A percentile compares a stretch with the other conserved stretches of the same genome.
phyloP scores from a whole-genome alignment of 2,888 invertebrate species.

The Epinotia ramella region DNA sequence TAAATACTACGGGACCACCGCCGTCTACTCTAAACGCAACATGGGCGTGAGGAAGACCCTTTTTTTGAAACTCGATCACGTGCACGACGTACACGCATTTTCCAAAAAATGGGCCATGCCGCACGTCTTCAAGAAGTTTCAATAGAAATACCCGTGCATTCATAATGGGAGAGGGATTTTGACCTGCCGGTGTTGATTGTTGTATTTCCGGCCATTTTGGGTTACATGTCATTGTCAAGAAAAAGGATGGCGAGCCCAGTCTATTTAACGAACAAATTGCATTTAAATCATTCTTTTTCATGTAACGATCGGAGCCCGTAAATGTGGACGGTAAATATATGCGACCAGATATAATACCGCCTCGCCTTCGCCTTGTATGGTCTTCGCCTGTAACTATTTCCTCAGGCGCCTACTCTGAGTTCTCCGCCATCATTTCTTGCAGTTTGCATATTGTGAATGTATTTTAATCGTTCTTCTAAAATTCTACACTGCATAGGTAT shows the following conservation, averaged over 20 bases:
- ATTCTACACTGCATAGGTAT: constrained; percentile 17
- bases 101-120: not conserved
- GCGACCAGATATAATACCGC: not conserved
- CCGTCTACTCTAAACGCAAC: constrained; percentile 7
- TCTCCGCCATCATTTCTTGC: not conserved
- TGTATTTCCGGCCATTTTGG: constrained; percentile 19
- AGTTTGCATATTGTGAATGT: not conserved
- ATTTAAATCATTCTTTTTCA: no score
- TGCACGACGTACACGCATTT: not conserved
- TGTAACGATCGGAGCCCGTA: no score
- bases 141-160: not conserved
- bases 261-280: constrained; percentile 1
- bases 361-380: constrained; percentile 9
- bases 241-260: constrained; percentile 1
- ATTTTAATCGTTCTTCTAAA: constrained; percentile 5
- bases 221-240: constrained; percentile 11
- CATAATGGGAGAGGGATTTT: not conserved
- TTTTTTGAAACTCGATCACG: constrained; percentile 12
- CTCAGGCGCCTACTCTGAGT: not conserved
- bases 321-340: constrained; percentile 5
- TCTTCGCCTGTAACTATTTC: not conserved
- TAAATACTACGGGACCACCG: constrained; percentile 16
- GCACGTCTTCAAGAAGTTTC: not conserved
- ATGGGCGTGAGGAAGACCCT: constrained; percentile 18
- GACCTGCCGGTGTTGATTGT: constrained; percentile 1